Base-by-base conservation (phyloP, 2,113 vertebrate genomes). In the Lagopus muta region DNA sequence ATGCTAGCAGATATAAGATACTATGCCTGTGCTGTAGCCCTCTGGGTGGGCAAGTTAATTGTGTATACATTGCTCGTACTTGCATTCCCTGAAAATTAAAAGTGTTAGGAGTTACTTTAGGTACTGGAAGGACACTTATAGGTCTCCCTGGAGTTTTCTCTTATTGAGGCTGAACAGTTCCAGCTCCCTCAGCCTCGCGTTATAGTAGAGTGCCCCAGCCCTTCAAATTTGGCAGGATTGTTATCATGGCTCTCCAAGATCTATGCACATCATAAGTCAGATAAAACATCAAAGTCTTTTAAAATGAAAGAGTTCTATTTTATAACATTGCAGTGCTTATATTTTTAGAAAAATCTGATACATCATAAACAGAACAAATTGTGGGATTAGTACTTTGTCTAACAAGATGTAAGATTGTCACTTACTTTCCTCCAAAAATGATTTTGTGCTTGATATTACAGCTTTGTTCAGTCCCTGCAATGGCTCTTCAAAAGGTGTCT, bases 1-100 rank as follows among this genome's bases (percentile, higher is more conserved):
- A 6, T 0, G 3, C 12, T 16, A 36, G 5, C 48, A 52, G 8
- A 19, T 11, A 7, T 34, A 47, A n/a, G 21, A 58, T 27, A 13
- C 43, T 36, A 19, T 32, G 65, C 17, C 47, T 58, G 42, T 72
- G n/a, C 11, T 77, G 42, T 38, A 69, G 16, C 12, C 13, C 36
- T n/a, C 5, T 3, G 14, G 22, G 8, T 3, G 6, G 32, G 27
- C 28, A 40, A 65, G 28, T 8, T 55, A 83, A 11, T 48, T 25
- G 16, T 64, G 17, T 42, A 27, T 32, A 6, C 11, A n/a, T n/a
- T n/a, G 12, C 45, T 60, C 52, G 3, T 45, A 24, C 21, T 78
- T 78, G 43, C 43, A 73, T 30, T 27, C 18, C 22, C 16, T 54
- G 28, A n/a, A 67, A 76, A 73, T n/a, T 66, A 73, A n/a, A 13